Base-by-base conservation (phyloP, 1,140 invertebrate genomes). In the Pseudobourletiella spinata region DNA sequence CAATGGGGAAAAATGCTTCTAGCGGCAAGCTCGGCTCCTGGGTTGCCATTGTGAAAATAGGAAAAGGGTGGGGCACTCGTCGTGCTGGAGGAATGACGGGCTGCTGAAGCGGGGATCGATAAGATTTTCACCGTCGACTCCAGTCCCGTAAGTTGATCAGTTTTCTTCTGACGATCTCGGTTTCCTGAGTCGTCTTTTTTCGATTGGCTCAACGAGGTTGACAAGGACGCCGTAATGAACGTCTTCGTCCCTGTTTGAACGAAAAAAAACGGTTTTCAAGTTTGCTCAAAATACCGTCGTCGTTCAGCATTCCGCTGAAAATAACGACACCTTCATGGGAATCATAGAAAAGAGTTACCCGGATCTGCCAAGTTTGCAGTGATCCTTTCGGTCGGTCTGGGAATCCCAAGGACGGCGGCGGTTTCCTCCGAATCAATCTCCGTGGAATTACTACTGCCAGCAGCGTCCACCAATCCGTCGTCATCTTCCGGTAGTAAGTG, bases 21-120 rank as follows among this genome's bases (percentile, higher is more conserved):
- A 70, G 57, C 2, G 68, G 65, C 24, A 70, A 60, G 25, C 59
- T 65, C 16, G 68, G 68, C 22, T 65, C 59, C 63, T 70, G 55
- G 15, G 63, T 67, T 4, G 64, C 63, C 62, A 70, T 66, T 20
- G 59, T 55, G 35, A 67, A 59, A 28, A 69, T 39, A 25, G 39
- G 28, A 32, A 59, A 64, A 32, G 44, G 30, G 32, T 30, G 28
- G 20, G 29, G 39, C 20, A n/a, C n/a, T n/a, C n/a, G n/a, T n/a
- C n/a, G n/a, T n/a, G n/a, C n/a, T n/a, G n/a, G n/a, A n/a, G n/a
- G n/a, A n/a, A n/a, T n/a, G n/a, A n/a, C n/a, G n/a, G n/a, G n/a
- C n/a, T n/a, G n/a, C n/a, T n/a, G 55, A 20, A 16, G 35, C 43
- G 18, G 55, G 29, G 22, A 28, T 56, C 8, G 51, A 43, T n/a